Percentiles rank a stretch among this genome's conserved stretches.
Conservation (phyloP, 1,140 invertebrate genomes). For the Drosophila tropicalis region DNA sequence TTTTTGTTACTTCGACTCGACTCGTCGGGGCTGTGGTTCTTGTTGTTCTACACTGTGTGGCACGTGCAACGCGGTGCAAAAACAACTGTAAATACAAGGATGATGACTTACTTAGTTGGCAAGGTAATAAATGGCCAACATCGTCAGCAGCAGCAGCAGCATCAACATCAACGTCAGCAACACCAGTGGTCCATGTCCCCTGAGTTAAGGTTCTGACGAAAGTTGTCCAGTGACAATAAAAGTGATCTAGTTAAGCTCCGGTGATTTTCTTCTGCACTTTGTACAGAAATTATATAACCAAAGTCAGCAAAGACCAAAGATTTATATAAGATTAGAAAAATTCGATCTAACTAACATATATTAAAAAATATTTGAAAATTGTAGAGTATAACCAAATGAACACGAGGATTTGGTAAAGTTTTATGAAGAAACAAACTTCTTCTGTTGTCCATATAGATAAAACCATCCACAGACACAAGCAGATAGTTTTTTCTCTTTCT, state of each 20-base stretch:
- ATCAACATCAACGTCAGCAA: constrained; percentile 7
- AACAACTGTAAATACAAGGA: constrained; percentile 74
- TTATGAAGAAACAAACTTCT: not conserved
- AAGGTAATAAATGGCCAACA: constrained; percentile 69
- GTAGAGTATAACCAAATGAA: too few relatives aligned
- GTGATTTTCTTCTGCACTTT: not conserved
- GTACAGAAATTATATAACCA: not conserved
- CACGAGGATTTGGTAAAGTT: not conserved
- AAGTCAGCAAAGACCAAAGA: too few relatives aligned
- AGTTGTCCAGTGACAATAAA: not conserved
- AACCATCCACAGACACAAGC: not conserved
- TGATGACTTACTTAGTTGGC: constrained; percentile 71
- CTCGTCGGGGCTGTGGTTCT: not conserved
- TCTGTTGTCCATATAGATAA: constrained; percentile 2
- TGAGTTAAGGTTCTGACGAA: not conserved
- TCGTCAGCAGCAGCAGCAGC: not conserved
- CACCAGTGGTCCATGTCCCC: not conserved
- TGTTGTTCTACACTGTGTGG: constrained; percentile 26
- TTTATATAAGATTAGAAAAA: too few relatives aligned
- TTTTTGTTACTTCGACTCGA: constrained; percentile 13
- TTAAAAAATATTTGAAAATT: too few relatives aligned
- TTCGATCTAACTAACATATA: too few relatives aligned
- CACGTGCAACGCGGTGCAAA: constrained; percentile 58
- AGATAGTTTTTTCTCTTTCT: not conserved
- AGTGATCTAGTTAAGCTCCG: not conserved